Evolutionary conservation across 2,888 invertebrate genomes (phyloP).

Genomic region (Dione vanillae): DNA sequence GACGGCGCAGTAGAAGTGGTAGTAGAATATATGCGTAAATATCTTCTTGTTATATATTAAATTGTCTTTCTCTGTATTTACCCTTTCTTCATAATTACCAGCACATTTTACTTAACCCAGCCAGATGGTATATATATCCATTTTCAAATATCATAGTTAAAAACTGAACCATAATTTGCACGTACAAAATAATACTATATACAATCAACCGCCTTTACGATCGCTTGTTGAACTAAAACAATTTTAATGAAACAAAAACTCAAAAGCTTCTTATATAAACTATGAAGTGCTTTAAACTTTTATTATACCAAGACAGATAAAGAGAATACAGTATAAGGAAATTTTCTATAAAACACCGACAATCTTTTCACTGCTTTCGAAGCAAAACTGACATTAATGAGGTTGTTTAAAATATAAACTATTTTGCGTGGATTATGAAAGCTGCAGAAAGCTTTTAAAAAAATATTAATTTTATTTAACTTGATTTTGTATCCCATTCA

Average conservation of each 20-base stretch:
- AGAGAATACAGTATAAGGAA: neutral
- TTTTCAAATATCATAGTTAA: neutral
- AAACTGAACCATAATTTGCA: neutral
- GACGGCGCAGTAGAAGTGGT: too few relatives aligned
- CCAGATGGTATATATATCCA: too few relatives aligned
- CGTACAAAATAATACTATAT: constrained; percentile 6
- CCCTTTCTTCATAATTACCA: too few relatives aligned
- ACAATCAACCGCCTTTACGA: constrained; percentile 19
- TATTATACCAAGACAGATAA: constrained; percentile 26
- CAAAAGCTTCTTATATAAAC: constrained; percentile 28
- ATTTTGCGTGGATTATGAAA: neutral
- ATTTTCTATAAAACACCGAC: constrained; percentile 23
- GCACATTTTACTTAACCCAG: too few relatives aligned
- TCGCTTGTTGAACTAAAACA: constrained; percentile 33
- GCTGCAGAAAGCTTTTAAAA: neutral
- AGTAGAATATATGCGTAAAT: too few relatives aligned
- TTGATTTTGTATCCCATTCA: too few relatives aligned
- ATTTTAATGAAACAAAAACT: constrained; percentile 37
- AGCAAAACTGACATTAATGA: constrained; percentile 23
- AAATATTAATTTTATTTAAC: neutral
- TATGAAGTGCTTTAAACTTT: constrained; percentile 25
- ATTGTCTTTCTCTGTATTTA: too few relatives aligned
- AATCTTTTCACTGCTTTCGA: constrained; percentile 8
- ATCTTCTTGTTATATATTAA: too few relatives aligned
- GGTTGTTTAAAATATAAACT: neutral